These are phyloP conservation scores for Perdita meconis DNA, from an alignment of 2,888 invertebrate species.

Conservation along the genomic window DNA sequence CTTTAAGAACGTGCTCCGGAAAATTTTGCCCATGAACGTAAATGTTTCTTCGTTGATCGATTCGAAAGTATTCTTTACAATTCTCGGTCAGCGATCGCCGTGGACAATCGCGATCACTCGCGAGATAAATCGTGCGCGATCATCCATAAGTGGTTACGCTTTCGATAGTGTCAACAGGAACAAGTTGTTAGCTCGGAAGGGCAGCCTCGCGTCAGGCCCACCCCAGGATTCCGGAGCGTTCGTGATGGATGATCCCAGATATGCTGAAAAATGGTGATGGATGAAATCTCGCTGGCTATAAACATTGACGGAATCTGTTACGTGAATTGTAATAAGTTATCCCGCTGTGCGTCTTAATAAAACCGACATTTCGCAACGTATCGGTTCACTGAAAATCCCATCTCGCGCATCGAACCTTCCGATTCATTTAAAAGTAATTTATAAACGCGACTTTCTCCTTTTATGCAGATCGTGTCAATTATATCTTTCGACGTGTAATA, in stretches of 20 bases:
- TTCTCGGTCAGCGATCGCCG: conserved; percentile 7
- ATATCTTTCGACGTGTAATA: background rate
- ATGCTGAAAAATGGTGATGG: conserved; percentile 77
- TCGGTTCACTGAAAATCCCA: conserved; percentile 21
- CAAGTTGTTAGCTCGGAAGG: conserved; percentile 73
- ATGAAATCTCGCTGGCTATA: conserved; percentile 72
- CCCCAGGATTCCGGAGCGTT: conserved; percentile 73
- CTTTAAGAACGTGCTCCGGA: no score
- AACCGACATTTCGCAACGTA: conserved; percentile 45
- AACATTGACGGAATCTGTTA: conserved; percentile 77
- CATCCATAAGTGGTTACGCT: conserved; percentile 69
- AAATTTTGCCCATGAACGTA: no score
- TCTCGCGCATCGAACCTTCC: background rate
- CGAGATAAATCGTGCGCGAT: conserved; percentile 68
- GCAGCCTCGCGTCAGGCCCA: conserved; percentile 68
- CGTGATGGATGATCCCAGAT: conserved; percentile 76
- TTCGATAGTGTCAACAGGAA: conserved; percentile 75
- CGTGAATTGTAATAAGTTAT: conserved; percentile 72
- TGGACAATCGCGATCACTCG: conserved; percentile 45
- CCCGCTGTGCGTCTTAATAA: conserved; percentile 68
- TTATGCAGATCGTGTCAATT: conserved; percentile 16
- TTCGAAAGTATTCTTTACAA: background rate
- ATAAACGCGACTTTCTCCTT: conserved; percentile 15
- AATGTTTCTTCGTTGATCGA: background rate
- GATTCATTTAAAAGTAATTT: conserved; percentile 55